Evolutionary conservation across 2,797 vertebrate genomes (phyloP).

Genomic region (Poeciliopsis paucimaculata): DNA sequence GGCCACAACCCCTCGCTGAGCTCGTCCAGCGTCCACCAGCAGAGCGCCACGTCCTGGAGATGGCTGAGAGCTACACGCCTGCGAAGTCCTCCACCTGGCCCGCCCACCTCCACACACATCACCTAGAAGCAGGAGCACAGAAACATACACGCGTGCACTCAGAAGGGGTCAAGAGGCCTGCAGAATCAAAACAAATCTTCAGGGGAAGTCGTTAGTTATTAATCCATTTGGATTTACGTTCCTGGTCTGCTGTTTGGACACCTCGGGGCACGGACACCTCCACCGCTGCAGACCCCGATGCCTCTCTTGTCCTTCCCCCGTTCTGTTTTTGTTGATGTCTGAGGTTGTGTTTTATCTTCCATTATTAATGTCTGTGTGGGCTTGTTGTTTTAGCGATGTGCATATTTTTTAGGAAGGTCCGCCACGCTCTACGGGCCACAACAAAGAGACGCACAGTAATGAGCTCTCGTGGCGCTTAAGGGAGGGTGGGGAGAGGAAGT

Average conservation of each 20-base stretch:
- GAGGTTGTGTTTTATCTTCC: constrained; percentile 65
- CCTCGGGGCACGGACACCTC: constrained; percentile 46
- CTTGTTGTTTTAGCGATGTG: constrained; percentile 79
- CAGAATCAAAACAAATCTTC: constrained; percentile 7
- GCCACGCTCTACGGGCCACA: constrained; percentile 77
- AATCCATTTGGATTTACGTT: constrained; percentile 36
- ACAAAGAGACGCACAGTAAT: constrained; percentile 78
- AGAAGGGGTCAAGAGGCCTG: constrained; percentile 1
- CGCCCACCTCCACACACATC: constrained; percentile 82
- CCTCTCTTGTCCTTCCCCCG: constrained; percentile 46
- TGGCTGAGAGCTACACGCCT: constrained; percentile 84
- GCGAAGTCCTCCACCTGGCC: constrained; percentile 74
- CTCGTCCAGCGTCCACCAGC: constrained; percentile 87
- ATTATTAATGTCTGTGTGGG: constrained; percentile 74
- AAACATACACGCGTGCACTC: not conserved
- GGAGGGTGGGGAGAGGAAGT: not conserved
- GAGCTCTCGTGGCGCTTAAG: constrained; percentile 70
- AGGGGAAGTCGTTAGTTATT: constrained; percentile 33
- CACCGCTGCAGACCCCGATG: constrained; percentile 29
- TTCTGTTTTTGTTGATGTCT: constrained; percentile 64
- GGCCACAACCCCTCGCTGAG: constrained; percentile 83
- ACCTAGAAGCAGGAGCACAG: constrained; percentile 76
- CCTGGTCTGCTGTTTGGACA: constrained; percentile 21
- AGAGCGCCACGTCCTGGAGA: constrained; percentile 86
- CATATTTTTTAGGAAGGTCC: constrained; percentile 79